These are phyloP conservation scores for Gonocerus acuteangulatus DNA, from an alignment of 2,888 invertebrate genomes.

Conservation along the genomic window DNA sequence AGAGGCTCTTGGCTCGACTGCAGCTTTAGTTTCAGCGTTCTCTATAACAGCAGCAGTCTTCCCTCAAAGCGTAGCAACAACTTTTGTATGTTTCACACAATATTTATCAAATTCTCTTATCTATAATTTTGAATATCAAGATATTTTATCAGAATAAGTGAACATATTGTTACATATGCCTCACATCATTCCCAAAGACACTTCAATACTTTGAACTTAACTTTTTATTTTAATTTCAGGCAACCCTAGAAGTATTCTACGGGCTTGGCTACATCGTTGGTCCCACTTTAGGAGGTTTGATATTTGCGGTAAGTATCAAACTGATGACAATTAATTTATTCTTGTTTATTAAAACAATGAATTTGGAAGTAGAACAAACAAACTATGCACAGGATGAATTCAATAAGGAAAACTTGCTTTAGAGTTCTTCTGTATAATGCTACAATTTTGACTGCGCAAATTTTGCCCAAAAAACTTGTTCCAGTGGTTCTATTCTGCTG, in stretches of 20 bases:
- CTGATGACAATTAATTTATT: background rate
- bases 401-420: too few species aligned
- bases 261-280: constrained; percentile 45
- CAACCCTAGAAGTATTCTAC: constrained; percentile 44
- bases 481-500: too few species aligned
- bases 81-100: constrained; percentile 46
- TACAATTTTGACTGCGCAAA: too few species aligned
- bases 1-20: constrained; percentile 45
- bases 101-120: background rate
- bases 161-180: background rate
- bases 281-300: constrained; percentile 42
- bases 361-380: too few species aligned
- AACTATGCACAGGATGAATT: too few species aligned
- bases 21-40: constrained; percentile 46
- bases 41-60: constrained; percentile 47
- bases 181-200: background rate
- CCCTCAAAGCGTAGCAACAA: constrained; percentile 47
- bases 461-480: too few species aligned
- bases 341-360: background rate
- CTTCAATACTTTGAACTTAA: too few species aligned
- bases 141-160: background rate
- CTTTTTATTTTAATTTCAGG: constrained; percentile 39
- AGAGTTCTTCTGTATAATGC: too few species aligned
- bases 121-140: too few species aligned
- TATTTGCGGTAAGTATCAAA: constrained; percentile 41